phyloP scores from a whole-genome alignment of 2,797 vertebrate genomes.

The Rhabdomys pumilio region DNA sequence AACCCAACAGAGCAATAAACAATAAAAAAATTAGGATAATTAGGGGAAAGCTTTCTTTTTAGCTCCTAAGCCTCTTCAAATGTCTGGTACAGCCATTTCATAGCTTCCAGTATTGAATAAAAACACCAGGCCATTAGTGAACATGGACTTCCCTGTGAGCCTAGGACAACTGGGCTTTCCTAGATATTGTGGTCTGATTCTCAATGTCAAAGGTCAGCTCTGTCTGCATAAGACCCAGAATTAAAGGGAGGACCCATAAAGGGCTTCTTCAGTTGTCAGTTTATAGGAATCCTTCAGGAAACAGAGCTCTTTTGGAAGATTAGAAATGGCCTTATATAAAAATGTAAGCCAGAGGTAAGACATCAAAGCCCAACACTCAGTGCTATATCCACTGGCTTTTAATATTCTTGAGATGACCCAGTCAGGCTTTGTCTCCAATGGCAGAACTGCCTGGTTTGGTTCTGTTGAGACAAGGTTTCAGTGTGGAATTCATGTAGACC shows the following conservation, averaged over 20 bases:
- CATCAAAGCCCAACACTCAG: slow-evolving; percentile 49
- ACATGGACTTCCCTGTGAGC: slow-evolving; percentile 46
- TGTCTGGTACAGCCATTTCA: slow-evolving; percentile 31
- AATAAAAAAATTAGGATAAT: neutral
- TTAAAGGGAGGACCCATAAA: slow-evolving; percentile 63
- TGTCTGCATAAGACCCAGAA: slow-evolving; percentile 72
- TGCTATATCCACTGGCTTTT: slow-evolving; percentile 41
- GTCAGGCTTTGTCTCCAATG: slow-evolving; percentile 17
- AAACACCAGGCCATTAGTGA: slow-evolving; percentile 48
- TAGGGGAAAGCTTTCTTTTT: slow-evolving; percentile 20
- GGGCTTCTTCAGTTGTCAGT: slow-evolving; percentile 57
- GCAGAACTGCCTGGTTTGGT: neutral
- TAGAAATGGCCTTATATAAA: slow-evolving; percentile 69
- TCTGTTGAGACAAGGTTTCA: neutral
- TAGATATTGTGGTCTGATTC: slow-evolving; percentile 33
- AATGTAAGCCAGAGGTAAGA: slow-evolving; percentile 65
- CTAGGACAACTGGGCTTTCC: slow-evolving; percentile 56
- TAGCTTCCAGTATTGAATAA: slow-evolving; percentile 63
- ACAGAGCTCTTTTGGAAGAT: slow-evolving; percentile 32
- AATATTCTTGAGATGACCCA: slow-evolving; percentile 42
- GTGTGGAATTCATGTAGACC: neutral
- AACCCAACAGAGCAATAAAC: neutral
- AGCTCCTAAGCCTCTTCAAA: slow-evolving; percentile 35
- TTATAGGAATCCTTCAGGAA: neutral
- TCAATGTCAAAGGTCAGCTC: slow-evolving; percentile 55